A percentile compares a stretch with the other conserved stretches of the same genome.
Evolutionary conservation across 2,113 vertebrate species (phyloP).

Genomic region (Sitta europaea): DNA sequence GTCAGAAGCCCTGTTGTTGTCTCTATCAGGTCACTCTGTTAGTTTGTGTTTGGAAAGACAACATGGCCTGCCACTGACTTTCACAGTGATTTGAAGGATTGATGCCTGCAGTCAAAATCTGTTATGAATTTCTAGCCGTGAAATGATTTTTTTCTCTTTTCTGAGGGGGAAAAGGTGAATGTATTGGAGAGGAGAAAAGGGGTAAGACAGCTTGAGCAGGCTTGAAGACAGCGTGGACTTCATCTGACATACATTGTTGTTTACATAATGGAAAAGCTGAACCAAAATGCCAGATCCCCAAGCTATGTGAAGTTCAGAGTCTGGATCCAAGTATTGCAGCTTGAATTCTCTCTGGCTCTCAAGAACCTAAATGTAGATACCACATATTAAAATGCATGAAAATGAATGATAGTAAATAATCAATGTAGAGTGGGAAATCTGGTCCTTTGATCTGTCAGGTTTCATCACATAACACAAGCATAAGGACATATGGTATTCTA

Average conservation of each 20-base stretch:
- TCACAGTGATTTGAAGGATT: background rate
- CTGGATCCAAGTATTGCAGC: slow-evolving; percentile 61
- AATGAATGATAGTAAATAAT: slow-evolving; percentile 71
- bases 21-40: slow-evolving; percentile 66
- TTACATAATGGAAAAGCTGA: slow-evolving; percentile 37
- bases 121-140: background rate
- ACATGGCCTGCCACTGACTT: slow-evolving; percentile 9
- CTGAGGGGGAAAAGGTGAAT: slow-evolving; percentile 1
- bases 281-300: slow-evolving; percentile 48
- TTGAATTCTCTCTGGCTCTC: slow-evolving; percentile 59
- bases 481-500: slow-evolving; percentile 67
- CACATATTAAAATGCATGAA: slow-evolving; percentile 68
- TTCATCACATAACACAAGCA: slow-evolving; percentile 63
- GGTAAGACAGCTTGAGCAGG: background rate
- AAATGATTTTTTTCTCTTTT: background rate
- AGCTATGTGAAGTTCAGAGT: slow-evolving; percentile 61
- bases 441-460: slow-evolving; percentile 68
- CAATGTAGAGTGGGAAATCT: slow-evolving; percentile 68
- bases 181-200: background rate
- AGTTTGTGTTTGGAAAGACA: slow-evolving; percentile 18
- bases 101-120: slow-evolving; percentile 27
- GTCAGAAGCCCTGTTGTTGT: slow-evolving; percentile 59
- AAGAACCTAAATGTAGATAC: slow-evolving; percentile 60
- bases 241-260: slow-evolving; percentile 35
- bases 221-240: slow-evolving; percentile 32